Base-by-base conservation (phyloP, 2,888 invertebrate genomes). In the Callinectes sapidus region DNA sequence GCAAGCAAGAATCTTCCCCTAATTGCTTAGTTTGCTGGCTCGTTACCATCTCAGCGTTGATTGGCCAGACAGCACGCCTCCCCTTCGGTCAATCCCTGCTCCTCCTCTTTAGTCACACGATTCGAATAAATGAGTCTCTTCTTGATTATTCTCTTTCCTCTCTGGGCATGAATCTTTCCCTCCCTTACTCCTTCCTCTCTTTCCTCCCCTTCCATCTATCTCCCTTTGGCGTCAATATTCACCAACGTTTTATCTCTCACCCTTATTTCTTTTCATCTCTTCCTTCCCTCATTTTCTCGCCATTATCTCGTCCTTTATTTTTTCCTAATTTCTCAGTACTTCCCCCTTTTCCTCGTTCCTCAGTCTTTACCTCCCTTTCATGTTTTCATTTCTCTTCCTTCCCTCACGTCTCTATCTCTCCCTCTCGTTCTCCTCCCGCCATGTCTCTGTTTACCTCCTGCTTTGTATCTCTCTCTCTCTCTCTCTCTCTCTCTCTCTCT, bases 11-110 rank as follows among this genome's bases (percentile, higher is more conserved):
- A 54, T 28, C 87, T 48, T 5, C 39, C 55, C 87, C n/a, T 87
- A 28, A 71, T 71, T 10, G 71, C 71, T 28, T 28, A 71, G 71
- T 71, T 71, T 71, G 71, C 71, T 71, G 71, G n/a, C 71, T 71
- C 71, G 71, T 71, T 71, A 71, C 71, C n/a, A 28, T 28, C 71
- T 71, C 71, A 28, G 10, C 71, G 71, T 28, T 71, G 71, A 71
- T 71, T 71, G 54, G 48, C 87, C 23, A 39, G 87, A 8, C 42
- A 48, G 87, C 23, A 16, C 48, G 48, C 48, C 61, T 61, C 61
- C 61, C 61, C 61, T 61, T 13, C 87, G n/a, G 23, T 10, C 87
- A 48, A 87, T 87, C 48, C 28, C 55, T 28, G 28, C 28, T 18
- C 87, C 39, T 28, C n/a, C 87, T 55, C 48, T 18, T 55, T 54